Evolutionary conservation across 2,797 vertebrate species (phyloP).

Genomic region (Urophycis tenuis): DNA sequence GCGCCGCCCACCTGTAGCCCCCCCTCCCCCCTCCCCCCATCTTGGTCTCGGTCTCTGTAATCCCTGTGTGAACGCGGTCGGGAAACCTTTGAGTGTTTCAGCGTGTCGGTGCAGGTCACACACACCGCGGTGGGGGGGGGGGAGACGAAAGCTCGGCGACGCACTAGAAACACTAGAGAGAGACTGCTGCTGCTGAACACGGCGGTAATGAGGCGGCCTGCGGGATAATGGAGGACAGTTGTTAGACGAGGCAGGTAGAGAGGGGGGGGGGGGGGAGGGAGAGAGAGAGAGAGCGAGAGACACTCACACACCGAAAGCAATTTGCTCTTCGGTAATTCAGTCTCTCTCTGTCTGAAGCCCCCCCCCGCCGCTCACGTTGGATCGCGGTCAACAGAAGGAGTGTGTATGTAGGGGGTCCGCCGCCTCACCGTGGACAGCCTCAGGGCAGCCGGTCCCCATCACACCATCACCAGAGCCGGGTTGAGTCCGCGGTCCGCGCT

Average conservation of each 20-base stretch:
- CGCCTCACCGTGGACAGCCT: too few species aligned
- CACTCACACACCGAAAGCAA: not conserved
- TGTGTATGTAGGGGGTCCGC: too few species aligned
- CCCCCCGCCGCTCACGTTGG: too few species aligned
- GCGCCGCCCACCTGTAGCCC: not conserved
- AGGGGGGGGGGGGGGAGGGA: not conserved
- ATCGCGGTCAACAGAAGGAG: too few species aligned
- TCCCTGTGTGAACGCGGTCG: not conserved
- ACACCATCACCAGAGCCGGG: too few species aligned
- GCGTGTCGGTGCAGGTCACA: not conserved
- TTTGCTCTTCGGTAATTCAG: not conserved
- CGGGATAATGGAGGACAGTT: not conserved
- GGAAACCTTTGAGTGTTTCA: not conserved
- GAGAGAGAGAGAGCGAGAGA: not conserved
- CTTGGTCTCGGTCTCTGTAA: too few species aligned
- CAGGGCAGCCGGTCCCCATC: too few species aligned
- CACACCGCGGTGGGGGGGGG: not conserved
- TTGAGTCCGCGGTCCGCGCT: too few species aligned
- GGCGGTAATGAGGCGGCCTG: constrained; percentile 7
- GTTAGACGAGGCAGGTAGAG: not conserved
- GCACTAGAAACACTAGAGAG: too few species aligned
- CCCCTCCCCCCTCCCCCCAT: too few species aligned
- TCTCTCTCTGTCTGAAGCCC: too few species aligned
- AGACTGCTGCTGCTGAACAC: not conserved
- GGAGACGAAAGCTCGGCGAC: not conserved